These are phyloP conservation scores for Cyprinodon diabolis DNA, from an alignment of 2,797 vertebrate species.

Conservation along the genomic window DNA sequence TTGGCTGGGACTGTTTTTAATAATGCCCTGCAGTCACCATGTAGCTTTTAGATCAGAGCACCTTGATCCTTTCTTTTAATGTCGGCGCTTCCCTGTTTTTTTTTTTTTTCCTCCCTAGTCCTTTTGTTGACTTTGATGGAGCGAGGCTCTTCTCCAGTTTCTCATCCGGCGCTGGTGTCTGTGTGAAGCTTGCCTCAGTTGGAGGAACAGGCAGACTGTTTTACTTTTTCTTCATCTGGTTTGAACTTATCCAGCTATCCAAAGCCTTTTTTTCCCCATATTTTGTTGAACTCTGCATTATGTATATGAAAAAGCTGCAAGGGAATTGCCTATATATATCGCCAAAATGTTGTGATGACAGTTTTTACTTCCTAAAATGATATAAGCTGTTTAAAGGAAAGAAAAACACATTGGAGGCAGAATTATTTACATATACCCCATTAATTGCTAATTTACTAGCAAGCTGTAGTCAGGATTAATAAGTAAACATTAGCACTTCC, in stretches of 20 bases:
- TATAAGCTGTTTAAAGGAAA: neutral
- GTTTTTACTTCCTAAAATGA: constrained; percentile 15
- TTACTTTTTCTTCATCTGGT: constrained; percentile 29
- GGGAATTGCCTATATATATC: neutral
- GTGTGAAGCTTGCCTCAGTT: constrained; percentile 43
- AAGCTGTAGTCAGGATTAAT: constrained; percentile 39
- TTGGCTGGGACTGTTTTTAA: constrained; percentile 46
- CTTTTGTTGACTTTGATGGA: constrained; percentile 54
- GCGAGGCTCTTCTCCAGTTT: constrained; percentile 42
- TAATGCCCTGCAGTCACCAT: constrained; percentile 53
- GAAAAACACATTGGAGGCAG: constrained; percentile 5
- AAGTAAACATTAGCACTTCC: constrained; percentile 15
- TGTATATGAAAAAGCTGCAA: neutral
- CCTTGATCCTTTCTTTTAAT: constrained; percentile 52
- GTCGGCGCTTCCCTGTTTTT: constrained; percentile 17
- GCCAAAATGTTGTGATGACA: neutral
- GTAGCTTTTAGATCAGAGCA: constrained; percentile 62
- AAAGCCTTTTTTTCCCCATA: neutral
- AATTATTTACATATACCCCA: constrained; percentile 41
- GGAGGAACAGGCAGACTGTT: constrained; percentile 42
- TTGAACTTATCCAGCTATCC: constrained; percentile 9
- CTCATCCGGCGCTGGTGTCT: constrained; percentile 39
- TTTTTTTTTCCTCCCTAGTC: constrained; percentile 15
- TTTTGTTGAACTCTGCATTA: neutral
- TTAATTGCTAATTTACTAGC: constrained; percentile 33